These are phyloP conservation scores for Nyctibius bracteatus DNA, from an alignment of 2,113 vertebrate species.

Conservation along the genomic window DNA sequence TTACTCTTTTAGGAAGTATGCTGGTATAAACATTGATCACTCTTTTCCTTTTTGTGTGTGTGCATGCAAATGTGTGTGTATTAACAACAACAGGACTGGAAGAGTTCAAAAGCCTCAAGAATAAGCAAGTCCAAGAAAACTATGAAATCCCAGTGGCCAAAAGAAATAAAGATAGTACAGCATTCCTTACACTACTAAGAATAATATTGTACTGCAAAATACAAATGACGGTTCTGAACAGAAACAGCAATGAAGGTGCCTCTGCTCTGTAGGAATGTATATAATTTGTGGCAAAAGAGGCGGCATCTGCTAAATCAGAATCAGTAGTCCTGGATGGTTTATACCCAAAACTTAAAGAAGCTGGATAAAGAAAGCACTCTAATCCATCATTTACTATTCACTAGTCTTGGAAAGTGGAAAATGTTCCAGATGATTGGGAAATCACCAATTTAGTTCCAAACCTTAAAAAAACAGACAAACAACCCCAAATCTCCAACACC, in stretches of 20 bases:
- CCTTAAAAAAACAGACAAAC: background rate
- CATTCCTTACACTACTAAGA: background rate
- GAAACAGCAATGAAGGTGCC: background rate
- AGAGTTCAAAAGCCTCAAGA: background rate
- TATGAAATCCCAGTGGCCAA: background rate
- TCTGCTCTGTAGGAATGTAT: background rate
- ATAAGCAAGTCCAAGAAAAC: background rate
- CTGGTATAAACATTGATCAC: background rate
- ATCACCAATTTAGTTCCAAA: background rate
- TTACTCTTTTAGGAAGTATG: background rate
- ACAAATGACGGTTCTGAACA: background rate
- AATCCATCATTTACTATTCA: background rate
- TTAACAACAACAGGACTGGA: background rate
- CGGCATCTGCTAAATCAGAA: background rate
- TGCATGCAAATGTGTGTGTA: accelerated
- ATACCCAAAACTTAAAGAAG: background rate
- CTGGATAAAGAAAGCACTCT: background rate
- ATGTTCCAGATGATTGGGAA: background rate
- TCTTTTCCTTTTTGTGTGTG: background rate
- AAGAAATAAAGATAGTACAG: background rate
- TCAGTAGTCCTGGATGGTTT: background rate
- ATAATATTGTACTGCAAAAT: background rate
- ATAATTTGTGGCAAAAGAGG: background rate
- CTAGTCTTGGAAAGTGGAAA: background rate
- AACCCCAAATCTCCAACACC: background rate